phyloP scores from a whole-genome alignment of 2,113 vertebrate species.

The Oncorhynchus keta region DNA sequence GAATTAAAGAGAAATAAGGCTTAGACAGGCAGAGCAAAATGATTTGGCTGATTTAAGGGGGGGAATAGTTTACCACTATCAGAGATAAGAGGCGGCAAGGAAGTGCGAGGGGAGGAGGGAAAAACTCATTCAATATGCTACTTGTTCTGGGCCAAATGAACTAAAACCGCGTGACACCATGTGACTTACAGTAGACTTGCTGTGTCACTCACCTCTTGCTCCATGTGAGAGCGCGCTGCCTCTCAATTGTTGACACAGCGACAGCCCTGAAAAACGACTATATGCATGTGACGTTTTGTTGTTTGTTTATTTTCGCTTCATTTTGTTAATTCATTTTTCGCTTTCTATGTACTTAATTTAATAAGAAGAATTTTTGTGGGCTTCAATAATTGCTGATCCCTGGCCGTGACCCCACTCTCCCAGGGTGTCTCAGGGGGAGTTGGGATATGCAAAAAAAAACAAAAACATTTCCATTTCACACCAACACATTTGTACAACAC shows the following conservation, averaged over 20 bases:
- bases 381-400: no score
- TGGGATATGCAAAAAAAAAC: no score
- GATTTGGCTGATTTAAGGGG: slow-evolving; percentile 43
- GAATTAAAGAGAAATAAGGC: slow-evolving; percentile 25
- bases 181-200: background rate
- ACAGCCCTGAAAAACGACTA: no score
- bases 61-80: slow-evolving; percentile 32
- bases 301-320: slow-evolving; percentile 7
- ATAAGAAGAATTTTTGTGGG: no score
- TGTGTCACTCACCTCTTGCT: background rate
- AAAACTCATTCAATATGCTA: slow-evolving; percentile 26
- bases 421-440: no score
- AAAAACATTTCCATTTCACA: no score
- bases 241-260: background rate
- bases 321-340: background rate
- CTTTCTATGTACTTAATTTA: no score
- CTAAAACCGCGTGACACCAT: slow-evolving; percentile 26
- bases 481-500: no score
- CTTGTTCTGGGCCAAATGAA: slow-evolving; percentile 32
- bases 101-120: background rate
- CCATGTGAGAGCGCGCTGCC: background rate
- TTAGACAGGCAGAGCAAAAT: background rate
- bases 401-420: no score
- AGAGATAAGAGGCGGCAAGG: slow-evolving; percentile 41
- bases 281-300: no score